Conservation (phyloP, 2,113 vertebrate genomes). For the Ovibos moschatus region DNA sequence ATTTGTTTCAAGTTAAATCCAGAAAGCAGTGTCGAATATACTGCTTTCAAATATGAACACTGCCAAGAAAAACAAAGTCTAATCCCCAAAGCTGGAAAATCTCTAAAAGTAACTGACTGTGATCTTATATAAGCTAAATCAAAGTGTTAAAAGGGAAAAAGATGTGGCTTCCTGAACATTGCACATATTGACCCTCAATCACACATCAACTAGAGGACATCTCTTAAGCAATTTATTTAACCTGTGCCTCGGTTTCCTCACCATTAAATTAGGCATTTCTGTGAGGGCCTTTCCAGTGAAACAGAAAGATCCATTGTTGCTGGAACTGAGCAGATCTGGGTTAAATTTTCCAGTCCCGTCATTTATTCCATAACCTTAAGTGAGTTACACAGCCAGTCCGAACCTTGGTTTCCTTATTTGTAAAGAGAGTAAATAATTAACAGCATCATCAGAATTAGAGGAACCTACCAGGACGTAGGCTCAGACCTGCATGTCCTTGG, state of each 20-base stretch:
- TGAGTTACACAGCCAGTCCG: not conserved
- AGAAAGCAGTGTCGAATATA: not conserved
- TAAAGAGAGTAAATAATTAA: constrained; percentile 8
- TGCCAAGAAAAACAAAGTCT: constrained; percentile 7
- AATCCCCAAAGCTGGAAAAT: not conserved
- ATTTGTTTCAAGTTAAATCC: not conserved
- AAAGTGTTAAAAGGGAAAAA: not conserved
- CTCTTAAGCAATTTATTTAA: not conserved
- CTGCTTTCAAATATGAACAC: not conserved
- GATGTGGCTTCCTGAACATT: not conserved
- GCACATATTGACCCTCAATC: not conserved
- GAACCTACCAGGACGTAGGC: not conserved
- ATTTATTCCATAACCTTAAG: not conserved
- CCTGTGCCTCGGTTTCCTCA: not conserved
- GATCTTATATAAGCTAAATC: not conserved
- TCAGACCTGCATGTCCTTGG: not conserved
- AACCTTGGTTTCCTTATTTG: not conserved
- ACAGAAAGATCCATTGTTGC: not conserved
- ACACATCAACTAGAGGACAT: not conserved
- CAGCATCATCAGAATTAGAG: not conserved
- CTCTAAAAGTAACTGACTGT: not conserved
- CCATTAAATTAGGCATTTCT: not conserved
- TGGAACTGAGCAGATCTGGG: not conserved
- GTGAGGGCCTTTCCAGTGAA: not conserved
- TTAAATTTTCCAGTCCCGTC: not conserved